Conservation (phyloP, 2,113 vertebrate genomes). For the Halichoerus grypus region DNA sequence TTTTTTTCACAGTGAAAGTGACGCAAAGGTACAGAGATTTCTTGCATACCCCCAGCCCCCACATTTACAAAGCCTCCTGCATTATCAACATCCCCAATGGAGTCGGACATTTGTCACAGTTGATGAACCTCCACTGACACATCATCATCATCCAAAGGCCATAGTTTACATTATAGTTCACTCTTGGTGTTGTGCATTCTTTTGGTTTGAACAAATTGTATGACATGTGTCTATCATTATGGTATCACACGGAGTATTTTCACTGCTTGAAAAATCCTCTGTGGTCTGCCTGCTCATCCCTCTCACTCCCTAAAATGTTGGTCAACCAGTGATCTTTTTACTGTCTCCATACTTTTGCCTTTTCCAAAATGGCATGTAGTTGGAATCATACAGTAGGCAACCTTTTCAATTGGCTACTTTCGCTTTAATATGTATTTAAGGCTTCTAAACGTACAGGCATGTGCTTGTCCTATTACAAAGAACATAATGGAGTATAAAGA, state of each 20-base stretch:
- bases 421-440: not conserved
- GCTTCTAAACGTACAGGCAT: not conserved
- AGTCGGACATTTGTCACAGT: not conserved
- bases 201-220: not conserved
- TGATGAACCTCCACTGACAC: not conserved
- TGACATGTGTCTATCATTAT: not conserved
- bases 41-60: not conserved
- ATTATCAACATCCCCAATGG: not conserved
- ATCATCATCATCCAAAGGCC: not conserved
- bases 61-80: not conserved
- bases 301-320: not conserved
- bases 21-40: not conserved
- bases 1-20: not conserved
- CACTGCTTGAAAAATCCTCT: not conserved
- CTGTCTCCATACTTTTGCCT: not conserved
- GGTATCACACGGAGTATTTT: not conserved
- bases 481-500: not conserved
- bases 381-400: not conserved
- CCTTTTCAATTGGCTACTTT: not conserved
- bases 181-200: not conserved
- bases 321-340: not conserved
- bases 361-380: not conserved
- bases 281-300: not conserved
- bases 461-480: not conserved
- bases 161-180: not conserved